Conservation (phyloP, 2,888 invertebrate species). For the Cerastis rubricosa region DNA sequence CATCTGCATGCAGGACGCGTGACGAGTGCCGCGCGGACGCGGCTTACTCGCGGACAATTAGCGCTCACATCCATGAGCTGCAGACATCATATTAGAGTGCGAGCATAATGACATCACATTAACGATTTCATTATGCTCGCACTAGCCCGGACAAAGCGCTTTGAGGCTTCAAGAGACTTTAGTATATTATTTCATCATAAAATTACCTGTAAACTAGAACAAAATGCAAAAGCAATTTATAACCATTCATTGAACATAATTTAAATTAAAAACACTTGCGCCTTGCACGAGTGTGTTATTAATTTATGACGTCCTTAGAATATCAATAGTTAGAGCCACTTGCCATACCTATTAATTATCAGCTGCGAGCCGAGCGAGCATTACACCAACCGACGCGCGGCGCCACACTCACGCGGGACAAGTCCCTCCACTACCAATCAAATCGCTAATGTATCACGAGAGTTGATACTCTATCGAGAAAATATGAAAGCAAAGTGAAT, state of each 20-base stretch:
- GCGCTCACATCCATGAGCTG: conserved; percentile 28
- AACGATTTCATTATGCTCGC: neutral
- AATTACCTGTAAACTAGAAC: neutral
- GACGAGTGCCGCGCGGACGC: neutral
- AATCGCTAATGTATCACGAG: conserved; percentile 3
- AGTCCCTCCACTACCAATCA: conserved; percentile 21
- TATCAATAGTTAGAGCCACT: conserved; percentile 48
- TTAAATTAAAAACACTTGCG: neutral
- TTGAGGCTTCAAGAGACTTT: conserved; percentile 11
- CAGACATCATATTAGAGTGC: conserved; percentile 42
- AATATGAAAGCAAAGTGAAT: conserved; percentile 40
- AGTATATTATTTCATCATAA: neutral
- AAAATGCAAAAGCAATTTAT: conserved; percentile 19
- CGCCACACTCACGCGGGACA: conserved; percentile 4
- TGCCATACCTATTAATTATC: conserved; percentile 43
- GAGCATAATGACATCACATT: conserved; percentile 23
- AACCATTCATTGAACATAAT: conserved; percentile 8
- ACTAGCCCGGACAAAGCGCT: neutral
- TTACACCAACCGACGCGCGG: neutral
- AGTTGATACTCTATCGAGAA: conserved; percentile 32
- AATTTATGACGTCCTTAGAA: conserved; percentile 36
- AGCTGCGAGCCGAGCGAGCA: conserved; percentile 11
- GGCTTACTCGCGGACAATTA: conserved; percentile 34
- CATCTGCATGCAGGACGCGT: conserved; percentile 27
- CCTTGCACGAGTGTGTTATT: conserved; percentile 14